These are phyloP conservation scores for Syngnathus scovelli DNA, from an alignment of 2,113 vertebrate genomes.

Conservation along the genomic window DNA sequence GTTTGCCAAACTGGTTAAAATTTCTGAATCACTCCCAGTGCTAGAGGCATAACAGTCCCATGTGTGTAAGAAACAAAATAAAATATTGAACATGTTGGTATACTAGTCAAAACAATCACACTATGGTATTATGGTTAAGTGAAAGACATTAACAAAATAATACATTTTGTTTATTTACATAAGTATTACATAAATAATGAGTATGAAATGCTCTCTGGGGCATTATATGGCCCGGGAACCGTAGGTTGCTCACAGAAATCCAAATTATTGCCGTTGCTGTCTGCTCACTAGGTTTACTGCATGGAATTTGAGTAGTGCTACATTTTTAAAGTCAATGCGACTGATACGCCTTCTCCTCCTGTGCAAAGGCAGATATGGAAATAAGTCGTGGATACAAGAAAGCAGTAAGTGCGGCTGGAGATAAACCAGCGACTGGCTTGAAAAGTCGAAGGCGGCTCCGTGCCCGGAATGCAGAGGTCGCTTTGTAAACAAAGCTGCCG, in stretches of 20 bases:
- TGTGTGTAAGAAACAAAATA: not conserved
- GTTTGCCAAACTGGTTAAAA: not conserved
- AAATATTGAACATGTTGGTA: not conserved
- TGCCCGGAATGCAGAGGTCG: slow-evolving; percentile 61
- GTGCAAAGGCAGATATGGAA: slow-evolving; percentile 52
- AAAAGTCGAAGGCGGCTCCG: slow-evolving; percentile 56
- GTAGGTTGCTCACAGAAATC: too few relatives aligned
- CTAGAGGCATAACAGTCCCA: not conserved
- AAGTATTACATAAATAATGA: too few relatives aligned
- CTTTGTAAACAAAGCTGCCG: slow-evolving; percentile 68
- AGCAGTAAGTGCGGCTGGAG: slow-evolving; percentile 63
- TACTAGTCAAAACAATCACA: not conserved
- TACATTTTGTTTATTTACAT: too few relatives aligned
- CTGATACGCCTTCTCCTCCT: slow-evolving; percentile 33
- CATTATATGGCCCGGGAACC: too few relatives aligned
- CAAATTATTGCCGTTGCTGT: not conserved
- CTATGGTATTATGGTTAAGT: too few relatives aligned
- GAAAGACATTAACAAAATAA: too few relatives aligned
- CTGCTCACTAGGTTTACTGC: not conserved
- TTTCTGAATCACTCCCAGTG: not conserved
- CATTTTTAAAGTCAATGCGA: slow-evolving; percentile 25
- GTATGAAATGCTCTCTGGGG: too few relatives aligned
- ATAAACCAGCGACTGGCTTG: slow-evolving; percentile 64
- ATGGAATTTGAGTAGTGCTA: not conserved
- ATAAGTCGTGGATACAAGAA: slow-evolving; percentile 46